Conservation (phyloP, 2,113 vertebrate species). For the Hippocampus abdominalis region DNA sequence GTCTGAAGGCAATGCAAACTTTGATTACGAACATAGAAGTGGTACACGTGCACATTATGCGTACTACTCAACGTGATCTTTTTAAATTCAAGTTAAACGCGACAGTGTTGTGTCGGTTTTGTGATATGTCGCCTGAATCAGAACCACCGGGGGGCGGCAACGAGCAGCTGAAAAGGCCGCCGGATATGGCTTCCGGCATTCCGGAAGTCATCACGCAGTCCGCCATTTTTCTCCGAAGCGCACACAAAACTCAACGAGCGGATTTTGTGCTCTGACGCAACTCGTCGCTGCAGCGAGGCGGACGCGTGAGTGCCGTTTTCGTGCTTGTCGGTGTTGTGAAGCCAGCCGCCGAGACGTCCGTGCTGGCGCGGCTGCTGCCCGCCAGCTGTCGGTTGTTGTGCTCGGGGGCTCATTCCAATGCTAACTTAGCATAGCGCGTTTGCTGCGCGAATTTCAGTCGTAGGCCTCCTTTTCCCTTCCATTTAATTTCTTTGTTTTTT, state of each 20-base stretch:
- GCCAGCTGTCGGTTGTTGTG: constrained; percentile 39
- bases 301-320: constrained; percentile 51
- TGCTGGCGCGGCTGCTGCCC: neutral
- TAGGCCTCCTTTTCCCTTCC: constrained; percentile 19
- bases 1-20: too few species aligned
- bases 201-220: constrained; percentile 68
- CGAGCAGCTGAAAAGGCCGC: neutral
- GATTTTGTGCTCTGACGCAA: constrained; percentile 12
- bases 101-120: too few species aligned
- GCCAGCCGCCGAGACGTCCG: neutral
- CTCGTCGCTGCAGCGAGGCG: constrained; percentile 21
- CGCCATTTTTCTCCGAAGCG: constrained; percentile 62
- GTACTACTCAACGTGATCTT: too few species aligned
- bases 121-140: neutral
- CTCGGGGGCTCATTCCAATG: constrained; percentile 24
- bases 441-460: neutral
- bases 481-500: neutral
- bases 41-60: too few species aligned
- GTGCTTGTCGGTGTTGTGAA: neutral
- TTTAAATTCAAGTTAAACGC: too few species aligned
- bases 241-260: constrained; percentile 37
- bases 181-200: constrained; percentile 27
- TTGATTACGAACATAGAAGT: too few species aligned
- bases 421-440: constrained; percentile 37
- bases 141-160: constrained; percentile 19